phyloP scores from a whole-genome alignment of 2,797 vertebrate species.

The Buphagus erythrorhynchus region DNA sequence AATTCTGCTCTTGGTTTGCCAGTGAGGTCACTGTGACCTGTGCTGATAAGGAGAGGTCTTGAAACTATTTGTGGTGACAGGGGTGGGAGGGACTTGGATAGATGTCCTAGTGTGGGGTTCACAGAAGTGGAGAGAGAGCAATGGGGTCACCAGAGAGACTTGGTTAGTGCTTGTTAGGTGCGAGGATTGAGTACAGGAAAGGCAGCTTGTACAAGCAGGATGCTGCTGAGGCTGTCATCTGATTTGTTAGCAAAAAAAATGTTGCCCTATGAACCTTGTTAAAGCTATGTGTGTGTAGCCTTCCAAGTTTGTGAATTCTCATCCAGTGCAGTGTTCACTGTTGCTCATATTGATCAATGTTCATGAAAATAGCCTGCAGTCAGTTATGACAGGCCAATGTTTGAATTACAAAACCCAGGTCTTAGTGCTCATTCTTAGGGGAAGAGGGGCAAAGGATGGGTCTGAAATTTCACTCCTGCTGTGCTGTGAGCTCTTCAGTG shows the following conservation, averaged over 20 bases:
- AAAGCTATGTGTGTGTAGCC: slow-evolving; percentile 13
- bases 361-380: neutral
- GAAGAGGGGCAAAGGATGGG: neutral
- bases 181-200: neutral
- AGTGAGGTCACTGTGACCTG: neutral
- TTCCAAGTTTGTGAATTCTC: neutral
- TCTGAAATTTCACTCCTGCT: neutral
- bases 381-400: fast-evolving
- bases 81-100: neutral
- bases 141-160: neutral
- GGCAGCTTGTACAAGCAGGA: neutral
- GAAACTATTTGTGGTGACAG: neutral
- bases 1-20: neutral
- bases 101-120: neutral
- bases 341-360: neutral
- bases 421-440: fast-evolving
- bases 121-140: neutral
- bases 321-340: neutral
- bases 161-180: neutral
- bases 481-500: neutral
- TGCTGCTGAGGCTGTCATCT: neutral
- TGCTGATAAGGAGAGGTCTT: neutral
- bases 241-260: no score
- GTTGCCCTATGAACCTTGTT: neutral
- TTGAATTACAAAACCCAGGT: neutral